Conservation (phyloP, 2,113 vertebrate genomes). For the Micronisus gabar region DNA sequence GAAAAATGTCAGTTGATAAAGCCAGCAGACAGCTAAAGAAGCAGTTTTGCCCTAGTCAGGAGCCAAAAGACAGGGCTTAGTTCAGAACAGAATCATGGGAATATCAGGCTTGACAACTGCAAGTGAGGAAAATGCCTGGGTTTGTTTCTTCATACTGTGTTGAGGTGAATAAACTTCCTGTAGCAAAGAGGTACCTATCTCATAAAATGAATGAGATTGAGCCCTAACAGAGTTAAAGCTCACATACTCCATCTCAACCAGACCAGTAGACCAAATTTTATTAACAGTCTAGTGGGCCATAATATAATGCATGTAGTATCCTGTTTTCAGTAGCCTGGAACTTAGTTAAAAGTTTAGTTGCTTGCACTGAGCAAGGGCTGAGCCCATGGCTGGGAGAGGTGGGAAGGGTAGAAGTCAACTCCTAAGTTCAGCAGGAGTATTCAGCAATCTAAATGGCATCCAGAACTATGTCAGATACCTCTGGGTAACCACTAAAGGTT, state of each 20-base stretch:
- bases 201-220: neutral
- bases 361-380: neutral
- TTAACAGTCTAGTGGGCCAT: neutral
- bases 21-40: neutral
- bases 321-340: neutral
- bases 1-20: neutral
- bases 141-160: neutral
- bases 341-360: neutral
- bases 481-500: neutral
- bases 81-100: neutral
- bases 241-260: neutral
- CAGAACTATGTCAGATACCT: neutral
- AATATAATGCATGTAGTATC: neutral
- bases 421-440: neutral
- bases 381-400: fast-evolving
- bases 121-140: neutral
- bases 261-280: neutral
- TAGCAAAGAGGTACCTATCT: neutral
- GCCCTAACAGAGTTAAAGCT: neutral
- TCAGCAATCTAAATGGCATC: neutral
- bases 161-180: neutral
- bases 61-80: neutral
- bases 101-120: neutral
- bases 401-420: neutral
- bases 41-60: neutral